These are phyloP conservation scores for Drosophila malerkotliana DNA, from an alignment of 1,140 invertebrate genomes.

Conservation along the genomic window DNA sequence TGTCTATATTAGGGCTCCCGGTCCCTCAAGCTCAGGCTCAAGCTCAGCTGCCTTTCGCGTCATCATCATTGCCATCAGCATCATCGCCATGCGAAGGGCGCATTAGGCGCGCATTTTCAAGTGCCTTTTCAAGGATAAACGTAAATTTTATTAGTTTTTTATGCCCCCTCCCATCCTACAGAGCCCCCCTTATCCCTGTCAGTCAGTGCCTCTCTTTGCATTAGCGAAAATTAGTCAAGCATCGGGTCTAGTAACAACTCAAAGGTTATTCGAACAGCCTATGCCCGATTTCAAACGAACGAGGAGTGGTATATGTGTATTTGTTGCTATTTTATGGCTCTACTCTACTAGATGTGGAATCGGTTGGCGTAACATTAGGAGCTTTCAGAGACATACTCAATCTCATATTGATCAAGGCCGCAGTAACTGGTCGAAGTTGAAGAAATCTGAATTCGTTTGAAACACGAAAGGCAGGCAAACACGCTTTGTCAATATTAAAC, in stretches of 20 bases:
- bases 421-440: not conserved
- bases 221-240: slow-evolving; percentile 80
- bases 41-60: slow-evolving; percentile 52
- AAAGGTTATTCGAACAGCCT: slow-evolving; percentile 60
- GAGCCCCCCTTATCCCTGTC: slow-evolving; percentile 5
- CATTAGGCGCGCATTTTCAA: slow-evolving; percentile 79
- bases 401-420: slow-evolving; percentile 10
- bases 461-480: slow-evolving; percentile 16
- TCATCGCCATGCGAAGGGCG: slow-evolving; percentile 50
- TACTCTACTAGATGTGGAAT: slow-evolving; percentile 23
- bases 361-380: slow-evolving; percentile 4
- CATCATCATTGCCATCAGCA: slow-evolving; percentile 46
- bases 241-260: slow-evolving; percentile 47
- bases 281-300: slow-evolving; percentile 10
- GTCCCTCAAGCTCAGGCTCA: slow-evolving; percentile 52
- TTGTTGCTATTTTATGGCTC: slow-evolving; percentile 22
- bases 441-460: slow-evolving; percentile 2
- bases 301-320: not conserved
- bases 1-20: slow-evolving; percentile 71
- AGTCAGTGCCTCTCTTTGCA: slow-evolving; percentile 55
- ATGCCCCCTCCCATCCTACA: slow-evolving; percentile 10
- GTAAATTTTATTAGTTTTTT: slow-evolving; percentile 81
- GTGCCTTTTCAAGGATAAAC: slow-evolving; percentile 80
- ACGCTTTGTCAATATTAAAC: slow-evolving; percentile 40
- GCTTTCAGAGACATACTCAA: not conserved